Evolutionary conservation across 2,113 vertebrate genomes (phyloP), one percentile per base, ranked within the genome.

Genomic region (Trichechus manatus): DNA sequence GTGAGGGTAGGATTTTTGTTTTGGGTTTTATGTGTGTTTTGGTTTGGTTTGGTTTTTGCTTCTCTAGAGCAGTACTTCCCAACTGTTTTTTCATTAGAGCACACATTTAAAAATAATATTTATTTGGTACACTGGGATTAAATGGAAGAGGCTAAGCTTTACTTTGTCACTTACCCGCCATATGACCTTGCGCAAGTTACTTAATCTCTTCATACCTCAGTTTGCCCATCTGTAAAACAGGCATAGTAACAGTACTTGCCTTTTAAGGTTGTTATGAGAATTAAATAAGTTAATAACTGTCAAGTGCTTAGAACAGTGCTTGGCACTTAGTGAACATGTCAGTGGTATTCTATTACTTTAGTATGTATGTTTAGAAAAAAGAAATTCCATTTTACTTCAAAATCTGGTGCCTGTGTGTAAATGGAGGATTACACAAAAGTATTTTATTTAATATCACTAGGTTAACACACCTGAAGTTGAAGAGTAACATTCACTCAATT

Each of bases 381-480:
- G 9, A 89, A 86, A 70, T 36, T 82, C 14, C n/a, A 86, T 31
- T 94, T 90, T 84, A 8, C 27, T 87, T 93, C 70, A 82, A 95
- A 96, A 93, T 25, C 10, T 84, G 36, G 15, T 50, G 15, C 3
- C 29, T 70, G 44, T n/a, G 11, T 75, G 15, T n/a, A 94, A 82
- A 36, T 4, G 36, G 47, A 87, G 44, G 39, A 78, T 85, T 66
- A 64, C 14, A 39, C 22, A 61, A 70, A 95, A 63, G 9, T 74
- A 39, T 64, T 88, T 87, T 59, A 80, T 83, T 89, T 79, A 64
- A 89, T 89, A 77, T 90, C n/a, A 66, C 59, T 39, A 36, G 39
- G 17, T 72, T 89, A 68, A 68, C 27, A 53, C 2, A 44, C 20
- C 9, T 86, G 39, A 86, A 87, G 13, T 23, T 77, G 23, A 80